Evolutionary conservation across 2,797 vertebrate species (phyloP).

Genomic region (Clangula hyemalis): DNA sequence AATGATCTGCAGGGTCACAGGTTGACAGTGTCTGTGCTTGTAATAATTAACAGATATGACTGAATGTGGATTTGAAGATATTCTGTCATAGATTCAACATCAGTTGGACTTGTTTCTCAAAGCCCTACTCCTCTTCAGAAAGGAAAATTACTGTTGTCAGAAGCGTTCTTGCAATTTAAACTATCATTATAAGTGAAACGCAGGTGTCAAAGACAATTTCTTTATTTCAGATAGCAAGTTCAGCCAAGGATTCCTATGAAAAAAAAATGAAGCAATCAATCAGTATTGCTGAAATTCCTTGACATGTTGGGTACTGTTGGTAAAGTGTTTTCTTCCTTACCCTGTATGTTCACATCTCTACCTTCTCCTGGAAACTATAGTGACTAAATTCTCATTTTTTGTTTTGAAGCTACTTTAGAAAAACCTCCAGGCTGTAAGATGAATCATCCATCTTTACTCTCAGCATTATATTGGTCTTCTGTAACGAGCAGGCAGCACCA

Average conservation of each 20-base stretch:
- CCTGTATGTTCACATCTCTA: not conserved
- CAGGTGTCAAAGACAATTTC: not conserved
- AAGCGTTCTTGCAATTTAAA: slow-evolving; percentile 15
- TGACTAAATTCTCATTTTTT: slow-evolving; percentile 16
- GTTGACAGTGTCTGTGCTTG: not conserved
- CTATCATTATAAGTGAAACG: slow-evolving; percentile 7
- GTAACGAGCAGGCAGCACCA: not conserved
- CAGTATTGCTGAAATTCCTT: not conserved
- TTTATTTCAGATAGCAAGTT: not conserved
- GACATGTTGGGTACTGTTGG: not conserved
- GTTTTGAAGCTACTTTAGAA: slow-evolving; percentile 27
- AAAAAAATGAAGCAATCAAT: not conserved
- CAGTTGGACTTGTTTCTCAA: not conserved
- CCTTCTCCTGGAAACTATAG: not conserved
- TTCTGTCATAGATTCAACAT: not conserved
- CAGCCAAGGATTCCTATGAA: not conserved
- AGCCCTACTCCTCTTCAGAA: not conserved
- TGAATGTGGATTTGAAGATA: not conserved
- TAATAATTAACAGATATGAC: not conserved
- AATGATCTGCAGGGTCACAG: not conserved
- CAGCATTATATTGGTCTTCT: slow-evolving; percentile 4
- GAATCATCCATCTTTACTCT: slow-evolving; percentile 42
- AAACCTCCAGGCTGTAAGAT: not conserved
- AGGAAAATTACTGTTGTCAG: slow-evolving; percentile 36
- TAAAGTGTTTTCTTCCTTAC: not conserved